phyloP scores from a whole-genome alignment of 35 echinoderm and acorn worm genomes.

The Apostichopus californicus region DNA sequence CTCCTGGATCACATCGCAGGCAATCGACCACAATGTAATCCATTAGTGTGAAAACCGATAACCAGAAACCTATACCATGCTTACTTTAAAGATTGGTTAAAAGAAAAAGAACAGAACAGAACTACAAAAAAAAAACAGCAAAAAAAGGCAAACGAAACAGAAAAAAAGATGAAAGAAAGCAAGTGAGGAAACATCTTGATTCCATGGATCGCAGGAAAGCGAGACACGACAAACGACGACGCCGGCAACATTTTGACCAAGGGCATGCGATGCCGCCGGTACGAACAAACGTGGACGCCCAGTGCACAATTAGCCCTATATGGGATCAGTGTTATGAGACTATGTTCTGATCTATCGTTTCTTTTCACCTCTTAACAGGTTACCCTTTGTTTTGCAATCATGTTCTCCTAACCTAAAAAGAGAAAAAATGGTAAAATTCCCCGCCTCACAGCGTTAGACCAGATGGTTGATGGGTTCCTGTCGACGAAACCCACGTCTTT shows the following conservation, averaged over 20 bases:
- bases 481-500: neutral
- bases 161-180: no score
- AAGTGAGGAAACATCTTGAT: constrained; percentile 38
- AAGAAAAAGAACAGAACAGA: neutral
- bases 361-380: constrained; percentile 40
- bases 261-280: constrained; percentile 49
- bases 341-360: constrained; percentile 49
- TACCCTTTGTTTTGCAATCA: constrained; percentile 49
- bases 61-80: constrained; percentile 22
- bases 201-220: constrained; percentile 16
- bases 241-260: constrained; percentile 54
- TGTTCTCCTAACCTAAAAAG: constrained; percentile 29
- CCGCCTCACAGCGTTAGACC: constrained; percentile 21
- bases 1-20: neutral
- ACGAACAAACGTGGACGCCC: constrained; percentile 46
- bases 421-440: constrained; percentile 10
- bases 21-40: constrained; percentile 11
- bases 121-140: neutral
- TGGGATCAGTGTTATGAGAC: constrained; percentile 37
- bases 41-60: constrained; percentile 10
- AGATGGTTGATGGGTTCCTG: constrained; percentile 5
- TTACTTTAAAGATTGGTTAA: constrained; percentile 31
- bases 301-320: constrained; percentile 35
- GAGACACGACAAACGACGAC: constrained; percentile 25
- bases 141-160: neutral